Evolutionary conservation across 2,888 invertebrate genomes (phyloP).

Genomic region (Pollenia griseotomentosa): DNA sequence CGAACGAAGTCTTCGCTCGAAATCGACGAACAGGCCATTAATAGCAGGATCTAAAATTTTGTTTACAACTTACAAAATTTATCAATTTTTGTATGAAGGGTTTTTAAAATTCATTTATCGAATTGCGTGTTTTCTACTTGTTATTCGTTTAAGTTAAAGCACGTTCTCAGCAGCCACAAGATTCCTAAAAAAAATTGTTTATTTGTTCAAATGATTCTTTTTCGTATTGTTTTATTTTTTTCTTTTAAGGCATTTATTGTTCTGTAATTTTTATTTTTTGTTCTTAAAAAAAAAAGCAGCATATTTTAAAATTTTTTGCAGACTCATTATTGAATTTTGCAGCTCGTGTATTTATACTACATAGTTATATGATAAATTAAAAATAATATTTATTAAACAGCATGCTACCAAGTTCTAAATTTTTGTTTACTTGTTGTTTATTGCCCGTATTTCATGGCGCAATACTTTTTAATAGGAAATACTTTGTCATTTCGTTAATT

Average conservation of each 20-base stretch:
- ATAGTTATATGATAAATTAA: constrained; percentile 12
- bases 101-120: too few species aligned
- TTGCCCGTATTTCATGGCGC: constrained; percentile 18
- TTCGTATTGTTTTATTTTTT: constrained; percentile 40
- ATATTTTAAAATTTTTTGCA: constrained; percentile 8
- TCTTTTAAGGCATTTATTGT: constrained; percentile 45
- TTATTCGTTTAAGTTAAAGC: constrained; percentile 11
- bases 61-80: too few species aligned
- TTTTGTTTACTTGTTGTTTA: constrained; percentile 35
- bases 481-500: constrained; percentile 5
- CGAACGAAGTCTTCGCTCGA: too few species aligned
- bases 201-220: constrained; percentile 17
- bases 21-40: too few species aligned
- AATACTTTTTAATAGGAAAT: constrained; percentile 18
- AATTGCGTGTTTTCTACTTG: background rate
- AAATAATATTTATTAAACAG: constrained; percentile 11
- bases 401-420: constrained; percentile 26
- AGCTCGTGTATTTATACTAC: constrained; percentile 47
- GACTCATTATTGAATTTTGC: constrained; percentile 49
- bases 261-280: background rate
- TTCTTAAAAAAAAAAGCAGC: background rate
- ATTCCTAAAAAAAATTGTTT: constrained; percentile 28
- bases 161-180: constrained; percentile 22
- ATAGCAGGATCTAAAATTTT: too few species aligned
- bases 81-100: too few species aligned